phyloP scores from a whole-genome alignment of 2,797 vertebrate genomes.

The Graptemys geographica region DNA sequence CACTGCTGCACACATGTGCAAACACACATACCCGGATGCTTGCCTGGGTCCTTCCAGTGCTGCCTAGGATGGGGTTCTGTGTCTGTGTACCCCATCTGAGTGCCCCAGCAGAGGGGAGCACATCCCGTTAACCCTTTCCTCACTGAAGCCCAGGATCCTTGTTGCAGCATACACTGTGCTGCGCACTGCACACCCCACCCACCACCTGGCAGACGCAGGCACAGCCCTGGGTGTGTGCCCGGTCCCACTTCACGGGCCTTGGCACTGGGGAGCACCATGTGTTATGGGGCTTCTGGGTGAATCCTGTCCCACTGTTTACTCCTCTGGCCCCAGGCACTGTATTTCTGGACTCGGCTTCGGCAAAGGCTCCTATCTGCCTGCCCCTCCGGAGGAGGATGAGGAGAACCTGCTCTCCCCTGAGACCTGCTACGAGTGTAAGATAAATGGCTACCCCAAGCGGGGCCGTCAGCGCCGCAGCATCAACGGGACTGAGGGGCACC shows the following conservation, averaged over 20 bases:
- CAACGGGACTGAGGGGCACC: slow-evolving; percentile 73
- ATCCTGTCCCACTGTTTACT: not conserved
- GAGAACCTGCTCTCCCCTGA: slow-evolving; percentile 89
- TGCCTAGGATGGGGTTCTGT: not conserved
- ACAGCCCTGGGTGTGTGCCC: too few species aligned
- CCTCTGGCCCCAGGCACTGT: slow-evolving; percentile 86
- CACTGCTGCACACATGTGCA: not conserved
- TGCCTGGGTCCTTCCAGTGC: not conserved
- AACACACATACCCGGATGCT: not conserved
- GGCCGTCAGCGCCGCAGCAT: slow-evolving; percentile 85
- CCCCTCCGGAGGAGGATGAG: slow-evolving; percentile 79
- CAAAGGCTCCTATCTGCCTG: slow-evolving; percentile 78
- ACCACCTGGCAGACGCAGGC: too few species aligned
- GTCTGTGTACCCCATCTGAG: not conserved
- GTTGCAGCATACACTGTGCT: not conserved
- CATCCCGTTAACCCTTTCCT: too few species aligned
- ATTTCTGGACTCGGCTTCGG: slow-evolving; percentile 89
- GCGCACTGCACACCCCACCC: too few species aligned
- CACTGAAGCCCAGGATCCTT: not conserved
- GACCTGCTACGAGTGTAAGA: slow-evolving; percentile 95
- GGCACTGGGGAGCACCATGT: not conserved
- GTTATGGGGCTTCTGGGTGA: not conserved
- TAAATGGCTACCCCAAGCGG: slow-evolving; percentile 88
- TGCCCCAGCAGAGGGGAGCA: not conserved
- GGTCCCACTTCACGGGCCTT: too few species aligned